Evolutionary conservation across 1,140 invertebrate species (phyloP).

Genomic region (Mizuhopecten yessoensis): DNA sequence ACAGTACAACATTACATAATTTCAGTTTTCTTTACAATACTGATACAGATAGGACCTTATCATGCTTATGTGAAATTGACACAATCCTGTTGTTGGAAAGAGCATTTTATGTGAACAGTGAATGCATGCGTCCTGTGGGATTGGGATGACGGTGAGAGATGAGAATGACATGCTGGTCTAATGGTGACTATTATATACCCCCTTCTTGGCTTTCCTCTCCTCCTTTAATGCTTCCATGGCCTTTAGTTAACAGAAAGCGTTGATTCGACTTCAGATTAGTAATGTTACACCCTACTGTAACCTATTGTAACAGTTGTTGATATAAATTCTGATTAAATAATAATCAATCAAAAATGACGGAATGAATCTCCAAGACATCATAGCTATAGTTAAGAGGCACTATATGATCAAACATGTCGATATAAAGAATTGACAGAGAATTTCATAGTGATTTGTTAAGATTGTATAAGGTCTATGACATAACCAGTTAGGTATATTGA

Average conservation of each 20-base stretch:
- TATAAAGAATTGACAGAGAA: too few relatives aligned
- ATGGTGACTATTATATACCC: not conserved
- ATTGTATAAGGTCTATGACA: too few relatives aligned
- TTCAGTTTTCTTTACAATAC: too few relatives aligned
- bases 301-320: too few relatives aligned
- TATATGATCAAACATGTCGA: too few relatives aligned
- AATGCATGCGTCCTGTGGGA: not conserved
- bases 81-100: not conserved
- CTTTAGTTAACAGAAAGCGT: not conserved
- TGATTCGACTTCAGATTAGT: not conserved
- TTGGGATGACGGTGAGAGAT: not conserved
- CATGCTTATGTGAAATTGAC: not conserved
- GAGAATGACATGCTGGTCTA: not conserved
- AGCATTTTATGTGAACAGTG: not conserved
- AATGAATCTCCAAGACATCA: too few relatives aligned
- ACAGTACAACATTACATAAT: too few relatives aligned
- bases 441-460: too few relatives aligned
- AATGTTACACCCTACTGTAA: not conserved
- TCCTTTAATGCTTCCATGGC: constrained; percentile 17
- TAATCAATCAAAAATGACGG: too few relatives aligned
- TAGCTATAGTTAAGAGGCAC: too few relatives aligned
- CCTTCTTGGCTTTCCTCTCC: constrained; percentile 19
- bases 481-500: too few relatives aligned
- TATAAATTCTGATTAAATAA: too few relatives aligned
- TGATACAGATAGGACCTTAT: not conserved